Evolutionary conservation across 2,888 invertebrate species (phyloP).

Genomic region (Yponomeuta sedellus): DNA sequence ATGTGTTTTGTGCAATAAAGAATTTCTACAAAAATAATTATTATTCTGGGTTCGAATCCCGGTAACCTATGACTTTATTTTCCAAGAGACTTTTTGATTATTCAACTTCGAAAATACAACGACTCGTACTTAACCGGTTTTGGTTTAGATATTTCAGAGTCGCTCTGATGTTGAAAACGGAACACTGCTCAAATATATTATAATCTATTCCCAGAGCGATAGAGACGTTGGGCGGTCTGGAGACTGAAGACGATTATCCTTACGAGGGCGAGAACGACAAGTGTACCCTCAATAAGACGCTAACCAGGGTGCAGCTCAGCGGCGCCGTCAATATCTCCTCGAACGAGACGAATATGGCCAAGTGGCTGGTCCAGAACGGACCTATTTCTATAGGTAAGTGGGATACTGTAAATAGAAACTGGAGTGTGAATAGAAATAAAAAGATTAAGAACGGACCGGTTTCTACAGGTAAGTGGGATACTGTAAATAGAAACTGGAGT

Average conservation of each 20-base stretch:
- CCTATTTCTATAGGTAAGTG: slow-evolving; percentile 91
- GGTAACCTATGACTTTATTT: too few species aligned
- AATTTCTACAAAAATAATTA: too few species aligned
- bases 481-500: too few species aligned
- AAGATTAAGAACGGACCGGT: too few species aligned
- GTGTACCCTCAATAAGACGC: slow-evolving; percentile 82
- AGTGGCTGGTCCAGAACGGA: slow-evolving; percentile 92
- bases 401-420: neutral
- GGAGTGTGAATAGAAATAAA: neutral
- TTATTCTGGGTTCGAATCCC: too few species aligned
- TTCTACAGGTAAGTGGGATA: too few species aligned
- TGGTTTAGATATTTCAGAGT: too few species aligned
- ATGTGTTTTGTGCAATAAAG: too few species aligned
- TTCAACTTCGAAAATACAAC: too few species aligned
- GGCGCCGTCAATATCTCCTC: slow-evolving; percentile 91
- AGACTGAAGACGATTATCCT: slow-evolving; percentile 92
- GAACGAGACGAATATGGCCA: slow-evolving; percentile 93
- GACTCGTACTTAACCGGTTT: too few species aligned
- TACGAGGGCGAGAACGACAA: slow-evolving; percentile 90
- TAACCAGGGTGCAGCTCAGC: slow-evolving; percentile 80
- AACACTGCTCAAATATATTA: neutral
- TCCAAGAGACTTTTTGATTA: too few species aligned
- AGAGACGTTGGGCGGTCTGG: slow-evolving; percentile 91
- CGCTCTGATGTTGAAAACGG: too few species aligned
- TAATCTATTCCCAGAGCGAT: slow-evolving; percentile 80